phyloP scores from a whole-genome alignment of 2,113 vertebrate species.

The Zosterops borbonicus region DNA sequence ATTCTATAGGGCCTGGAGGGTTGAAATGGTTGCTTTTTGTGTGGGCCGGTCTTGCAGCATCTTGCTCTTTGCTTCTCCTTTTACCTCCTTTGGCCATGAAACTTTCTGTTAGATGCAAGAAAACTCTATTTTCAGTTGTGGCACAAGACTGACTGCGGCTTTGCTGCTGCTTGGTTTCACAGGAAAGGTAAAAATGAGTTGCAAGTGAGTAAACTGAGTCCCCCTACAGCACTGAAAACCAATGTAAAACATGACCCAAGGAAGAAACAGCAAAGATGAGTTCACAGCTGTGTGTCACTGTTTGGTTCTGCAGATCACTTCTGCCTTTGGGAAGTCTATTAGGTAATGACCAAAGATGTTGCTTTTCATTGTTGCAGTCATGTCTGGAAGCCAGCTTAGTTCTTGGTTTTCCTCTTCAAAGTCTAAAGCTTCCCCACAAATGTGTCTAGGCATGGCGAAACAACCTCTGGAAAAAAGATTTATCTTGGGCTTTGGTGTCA shows the following conservation, averaged over 20 bases:
- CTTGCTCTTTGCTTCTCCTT: not conserved
- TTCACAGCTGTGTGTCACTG: not conserved
- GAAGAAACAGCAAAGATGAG: not conserved
- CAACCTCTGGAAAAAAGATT: not conserved
- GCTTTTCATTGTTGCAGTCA: not conserved
- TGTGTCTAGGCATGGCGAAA: not conserved
- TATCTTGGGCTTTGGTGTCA: not conserved
- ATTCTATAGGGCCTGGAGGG: not conserved
- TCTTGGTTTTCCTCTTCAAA: not conserved
- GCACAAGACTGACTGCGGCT: not conserved
- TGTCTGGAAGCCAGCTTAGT: not conserved
- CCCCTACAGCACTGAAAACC: not conserved
- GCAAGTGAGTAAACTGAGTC: not conserved
- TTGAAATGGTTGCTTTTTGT: not conserved
- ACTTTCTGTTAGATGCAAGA: not conserved
- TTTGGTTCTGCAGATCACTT: not conserved
- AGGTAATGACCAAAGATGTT: not conserved
- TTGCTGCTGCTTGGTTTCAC: not conserved
- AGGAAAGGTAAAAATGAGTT: not conserved
- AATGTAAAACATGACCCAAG: not conserved
- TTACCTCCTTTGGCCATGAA: not conserved
- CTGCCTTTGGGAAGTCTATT: not conserved
- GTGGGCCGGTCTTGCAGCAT: not conserved
- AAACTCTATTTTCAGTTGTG: not conserved
- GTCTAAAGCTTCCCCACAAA: not conserved